phyloP scores from a whole-genome alignment of 2,797 vertebrate species.

The Euthynnus affinis region DNA sequence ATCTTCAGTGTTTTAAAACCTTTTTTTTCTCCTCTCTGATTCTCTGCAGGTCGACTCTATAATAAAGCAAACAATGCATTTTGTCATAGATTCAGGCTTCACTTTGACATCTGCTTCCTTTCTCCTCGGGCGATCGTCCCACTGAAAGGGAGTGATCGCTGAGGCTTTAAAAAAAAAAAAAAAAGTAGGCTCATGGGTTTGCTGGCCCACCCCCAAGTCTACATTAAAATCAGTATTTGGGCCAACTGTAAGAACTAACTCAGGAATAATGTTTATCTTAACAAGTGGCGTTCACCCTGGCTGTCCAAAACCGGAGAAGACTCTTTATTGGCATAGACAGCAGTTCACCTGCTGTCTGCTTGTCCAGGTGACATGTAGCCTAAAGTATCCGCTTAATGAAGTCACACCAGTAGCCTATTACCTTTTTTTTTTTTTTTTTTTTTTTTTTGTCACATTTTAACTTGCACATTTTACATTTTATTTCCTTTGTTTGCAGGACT shows the following conservation, averaged over 20 bases:
- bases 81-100: slow-evolving; percentile 33
- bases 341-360: slow-evolving; percentile 40
- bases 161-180: slow-evolving; percentile 19
- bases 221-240: slow-evolving; percentile 77
- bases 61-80: slow-evolving; percentile 36
- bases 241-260: slow-evolving; percentile 79
- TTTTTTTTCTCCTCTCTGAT: slow-evolving; percentile 2
- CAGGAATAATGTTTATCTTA: slow-evolving; percentile 77
- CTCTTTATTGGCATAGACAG: slow-evolving; percentile 16
- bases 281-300: slow-evolving; percentile 49
- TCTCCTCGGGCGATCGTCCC: slow-evolving; percentile 5
- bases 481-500: slow-evolving; percentile 62
- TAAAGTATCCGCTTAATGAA: slow-evolving; percentile 69
- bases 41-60: slow-evolving; percentile 25
- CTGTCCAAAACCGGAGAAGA: slow-evolving; percentile 37
- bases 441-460: slow-evolving; percentile 38
- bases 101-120: slow-evolving; percentile 31
- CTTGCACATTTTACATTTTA: slow-evolving; percentile 73
- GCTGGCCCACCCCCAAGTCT: slow-evolving; percentile 68
- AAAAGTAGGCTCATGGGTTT: slow-evolving; percentile 69
- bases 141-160: slow-evolving; percentile 38
- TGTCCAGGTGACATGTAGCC: slow-evolving; percentile 66
- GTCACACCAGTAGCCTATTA: slow-evolving; percentile 73
- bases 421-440: slow-evolving; percentile 34
- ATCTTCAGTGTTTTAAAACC: slow-evolving; percentile 62